Evolutionary conservation across 2,797 vertebrate species (phyloP).

Genomic region (Mus caroli): DNA sequence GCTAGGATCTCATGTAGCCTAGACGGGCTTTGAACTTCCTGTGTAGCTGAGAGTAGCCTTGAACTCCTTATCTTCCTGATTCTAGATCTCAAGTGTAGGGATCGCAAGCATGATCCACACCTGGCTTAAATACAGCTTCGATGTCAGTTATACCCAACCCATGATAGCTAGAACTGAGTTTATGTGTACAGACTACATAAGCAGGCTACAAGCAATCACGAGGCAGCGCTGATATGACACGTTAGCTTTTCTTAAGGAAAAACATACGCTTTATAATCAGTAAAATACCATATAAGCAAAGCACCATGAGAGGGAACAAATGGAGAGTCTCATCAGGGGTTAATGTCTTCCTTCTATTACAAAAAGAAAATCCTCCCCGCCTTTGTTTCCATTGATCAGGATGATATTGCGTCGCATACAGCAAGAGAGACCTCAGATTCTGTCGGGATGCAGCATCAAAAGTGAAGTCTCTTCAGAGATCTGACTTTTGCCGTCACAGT

Average conservation of each 20-base stretch:
- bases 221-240: neutral
- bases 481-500: neutral
- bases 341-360: constrained; percentile 4
- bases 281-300: accelerated
- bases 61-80: neutral
- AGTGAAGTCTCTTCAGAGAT: constrained; percentile 38
- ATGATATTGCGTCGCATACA: neutral
- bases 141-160: neutral
- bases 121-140: neutral
- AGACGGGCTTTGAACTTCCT: neutral
- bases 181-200: too few species aligned
- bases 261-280: neutral
- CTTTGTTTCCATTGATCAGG: neutral
- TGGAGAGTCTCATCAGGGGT: constrained; percentile 9
- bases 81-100: neutral
- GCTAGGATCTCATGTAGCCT: neutral
- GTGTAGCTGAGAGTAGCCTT: neutral
- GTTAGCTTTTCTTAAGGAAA: neutral
- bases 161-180: neutral
- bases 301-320: neutral
- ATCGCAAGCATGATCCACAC: neutral
- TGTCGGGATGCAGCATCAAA: neutral
- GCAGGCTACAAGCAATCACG: accelerated
- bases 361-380: neutral
- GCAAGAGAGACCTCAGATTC: constrained; percentile 1